These are phyloP conservation scores for Prunella strophiata DNA, from an alignment of 2,797 vertebrate species.

Conservation along the genomic window DNA sequence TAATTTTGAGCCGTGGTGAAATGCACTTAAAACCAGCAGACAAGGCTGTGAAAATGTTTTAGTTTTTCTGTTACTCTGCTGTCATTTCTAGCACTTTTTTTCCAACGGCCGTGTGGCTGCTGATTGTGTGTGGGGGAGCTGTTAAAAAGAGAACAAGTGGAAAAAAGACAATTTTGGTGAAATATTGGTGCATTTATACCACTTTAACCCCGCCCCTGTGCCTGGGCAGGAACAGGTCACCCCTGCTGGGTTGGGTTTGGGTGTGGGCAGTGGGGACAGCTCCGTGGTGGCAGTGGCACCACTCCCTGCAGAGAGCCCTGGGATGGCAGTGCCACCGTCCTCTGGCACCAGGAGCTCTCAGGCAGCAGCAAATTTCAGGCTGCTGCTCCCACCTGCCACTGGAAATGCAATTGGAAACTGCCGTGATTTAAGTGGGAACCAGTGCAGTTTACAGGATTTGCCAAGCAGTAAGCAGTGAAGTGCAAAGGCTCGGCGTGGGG, in stretches of 20 bases:
- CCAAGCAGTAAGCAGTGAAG: neutral
- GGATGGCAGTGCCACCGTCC: neutral
- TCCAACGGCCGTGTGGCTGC: neutral
- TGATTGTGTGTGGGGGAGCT: neutral
- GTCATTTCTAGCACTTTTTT: slow-evolving; percentile 30
- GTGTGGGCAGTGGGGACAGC: neutral
- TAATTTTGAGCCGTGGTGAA: slow-evolving; percentile 65
- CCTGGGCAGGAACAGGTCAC: neutral
- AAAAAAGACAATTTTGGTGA: neutral
- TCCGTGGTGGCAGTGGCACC: accelerated
- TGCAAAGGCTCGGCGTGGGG: neutral
- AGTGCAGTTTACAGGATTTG: neutral
- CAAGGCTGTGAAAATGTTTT: slow-evolving; percentile 61
- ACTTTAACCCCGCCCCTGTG: neutral
- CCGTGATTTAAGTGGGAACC: accelerated
- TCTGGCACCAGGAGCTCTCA: accelerated
- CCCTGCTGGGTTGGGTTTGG: neutral
- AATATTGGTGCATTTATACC: neutral
- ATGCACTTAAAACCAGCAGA: slow-evolving; percentile 71
- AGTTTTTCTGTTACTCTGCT: slow-evolving; percentile 46
- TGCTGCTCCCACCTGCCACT: neutral
- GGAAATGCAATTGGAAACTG: neutral
- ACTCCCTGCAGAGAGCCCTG: accelerated
- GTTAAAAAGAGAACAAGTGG: neutral
- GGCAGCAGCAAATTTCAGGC: neutral